Evolutionary conservation across 2,888 invertebrate species (phyloP), one percentile per base, ranked within the genome.

Genomic region (Leucophenga maculata): DNA sequence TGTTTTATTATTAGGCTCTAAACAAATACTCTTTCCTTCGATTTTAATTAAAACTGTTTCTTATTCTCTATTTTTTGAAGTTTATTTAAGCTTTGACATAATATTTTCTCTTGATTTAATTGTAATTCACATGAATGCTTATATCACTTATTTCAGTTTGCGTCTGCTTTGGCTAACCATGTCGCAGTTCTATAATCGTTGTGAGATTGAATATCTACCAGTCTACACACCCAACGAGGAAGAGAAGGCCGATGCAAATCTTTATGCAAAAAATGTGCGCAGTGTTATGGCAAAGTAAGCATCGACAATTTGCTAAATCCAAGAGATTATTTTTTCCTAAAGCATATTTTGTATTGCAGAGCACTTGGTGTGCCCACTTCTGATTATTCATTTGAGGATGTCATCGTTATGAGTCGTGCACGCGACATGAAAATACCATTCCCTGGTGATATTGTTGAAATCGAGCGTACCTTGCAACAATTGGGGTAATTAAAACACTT

Each of bases 361-460:
- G 94, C 95, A 1, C 89, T 97, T 16, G 93, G 93, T 1, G 91
- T 97, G 52, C 97, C 97, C 3, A 93, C 95, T 0, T 91, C 96
- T 55, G 97, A 98, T 88, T 97, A 96, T 88, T 95, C 97, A 0
- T 97, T 95, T 87, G 96, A 97, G 85, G 97, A 97, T 89, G 97
- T 97, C 78, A 92, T 94, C 55, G 90, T 97, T 72, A 94, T 97
- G 90, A 92, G 92, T 67, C 92, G 93, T 79, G 96, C 96, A n/a
- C 94, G 94, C 85, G 93, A 94, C 79, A 91, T 96, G 83, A 93
- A 95, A 77, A 90, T 97, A 39, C 95, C 96, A 0, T 91, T 92
- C 75, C 93, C 94, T 0, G 91, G 93, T 3, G 91, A 91, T 22
- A 91, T 94, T 60, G 92, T 97, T 14, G 95, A 96, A 87, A 93